A percentile compares a stretch with the other conserved stretches of the same genome.
phyloP scores from a whole-genome alignment of 2,797 vertebrate genomes.

The Jordanella pulchra region DNA sequence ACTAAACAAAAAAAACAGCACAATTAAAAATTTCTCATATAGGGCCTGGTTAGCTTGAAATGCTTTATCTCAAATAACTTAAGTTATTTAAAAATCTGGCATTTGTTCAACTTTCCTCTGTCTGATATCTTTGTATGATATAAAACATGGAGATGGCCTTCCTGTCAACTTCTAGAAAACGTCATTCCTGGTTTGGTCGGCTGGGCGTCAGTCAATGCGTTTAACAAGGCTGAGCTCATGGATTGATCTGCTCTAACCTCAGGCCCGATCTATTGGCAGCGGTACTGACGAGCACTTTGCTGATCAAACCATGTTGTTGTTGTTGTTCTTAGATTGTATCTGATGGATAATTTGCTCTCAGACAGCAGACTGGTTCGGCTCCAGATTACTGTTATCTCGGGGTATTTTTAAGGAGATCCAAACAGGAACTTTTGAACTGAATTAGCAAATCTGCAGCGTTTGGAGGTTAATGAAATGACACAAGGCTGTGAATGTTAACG shows the following conservation, averaged over 20 bases:
- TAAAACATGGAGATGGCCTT: too few species aligned
- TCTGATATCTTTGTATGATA: too few species aligned
- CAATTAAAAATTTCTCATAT: too few species aligned
- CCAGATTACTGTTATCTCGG: conserved; percentile 40
- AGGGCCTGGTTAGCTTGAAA: too few species aligned
- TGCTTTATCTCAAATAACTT: too few species aligned
- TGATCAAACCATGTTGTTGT: conserved; percentile 57
- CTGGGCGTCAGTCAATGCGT: background rate
- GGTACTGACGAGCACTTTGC: conserved; percentile 46
- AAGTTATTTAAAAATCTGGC: too few species aligned
- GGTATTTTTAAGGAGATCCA: conserved; percentile 42
- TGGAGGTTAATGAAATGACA: conserved; percentile 18
- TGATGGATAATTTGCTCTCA: conserved; percentile 37
- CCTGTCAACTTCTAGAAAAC: too few species aligned
- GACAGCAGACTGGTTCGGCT: conserved; percentile 19
- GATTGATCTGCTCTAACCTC: conserved; percentile 24
- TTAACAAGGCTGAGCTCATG: conserved; percentile 2
- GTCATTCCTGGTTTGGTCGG: conserved; percentile 9
- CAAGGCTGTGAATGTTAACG: conserved; percentile 9
- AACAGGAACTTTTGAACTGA: conserved; percentile 16
- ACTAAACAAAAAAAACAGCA: too few species aligned
- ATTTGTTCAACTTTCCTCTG: too few species aligned
- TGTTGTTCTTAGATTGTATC: conserved; percentile 40
- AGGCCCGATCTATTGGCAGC: conserved; percentile 53
- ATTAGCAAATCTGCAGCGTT: conserved; percentile 23